Conservation (phyloP, 2,888 invertebrate species). For the Gisinianus flammeolus region DNA sequence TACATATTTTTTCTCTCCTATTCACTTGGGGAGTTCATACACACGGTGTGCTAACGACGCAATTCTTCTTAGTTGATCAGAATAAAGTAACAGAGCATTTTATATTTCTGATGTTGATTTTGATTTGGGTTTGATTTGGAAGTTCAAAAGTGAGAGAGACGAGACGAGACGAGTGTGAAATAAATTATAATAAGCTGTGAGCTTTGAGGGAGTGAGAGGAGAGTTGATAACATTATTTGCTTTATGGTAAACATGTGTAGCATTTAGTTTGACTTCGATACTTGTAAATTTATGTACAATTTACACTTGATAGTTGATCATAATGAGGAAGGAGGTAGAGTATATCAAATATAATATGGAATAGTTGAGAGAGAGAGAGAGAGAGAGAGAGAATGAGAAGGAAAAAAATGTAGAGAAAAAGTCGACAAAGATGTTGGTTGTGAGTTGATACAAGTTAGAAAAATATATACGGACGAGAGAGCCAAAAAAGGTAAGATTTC, state of each 20-base stretch:
- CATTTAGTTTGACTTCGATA: background rate
- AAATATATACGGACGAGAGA: background rate
- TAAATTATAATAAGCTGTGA: conserved; percentile 15
- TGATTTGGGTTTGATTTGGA: background rate
- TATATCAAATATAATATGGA: too few species aligned
- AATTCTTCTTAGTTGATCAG: conserved; percentile 4
- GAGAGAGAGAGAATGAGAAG: background rate
- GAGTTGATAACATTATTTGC: background rate
- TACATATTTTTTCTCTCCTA: background rate
- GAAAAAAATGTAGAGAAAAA: background rate
- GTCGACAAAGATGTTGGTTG: too few species aligned
- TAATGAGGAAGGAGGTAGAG: too few species aligned
- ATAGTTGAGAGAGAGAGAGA: background rate
- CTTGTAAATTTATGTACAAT: background rate
- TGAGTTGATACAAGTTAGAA: background rate
- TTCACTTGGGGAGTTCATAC: background rate
- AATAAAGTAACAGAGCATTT: background rate
- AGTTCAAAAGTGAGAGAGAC: background rate
- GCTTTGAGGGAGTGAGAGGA: background rate
- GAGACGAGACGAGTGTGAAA: background rate
- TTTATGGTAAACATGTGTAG: background rate
- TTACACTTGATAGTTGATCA: too few species aligned
- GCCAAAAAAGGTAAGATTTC: conserved; percentile 46
- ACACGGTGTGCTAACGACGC: background rate
- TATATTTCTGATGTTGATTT: background rate